A percentile compares a stretch with the other conserved stretches of the same genome.
Evolutionary conservation across 2,888 invertebrate genomes (phyloP).

Genomic region (Carterocephalus palaemon): DNA sequence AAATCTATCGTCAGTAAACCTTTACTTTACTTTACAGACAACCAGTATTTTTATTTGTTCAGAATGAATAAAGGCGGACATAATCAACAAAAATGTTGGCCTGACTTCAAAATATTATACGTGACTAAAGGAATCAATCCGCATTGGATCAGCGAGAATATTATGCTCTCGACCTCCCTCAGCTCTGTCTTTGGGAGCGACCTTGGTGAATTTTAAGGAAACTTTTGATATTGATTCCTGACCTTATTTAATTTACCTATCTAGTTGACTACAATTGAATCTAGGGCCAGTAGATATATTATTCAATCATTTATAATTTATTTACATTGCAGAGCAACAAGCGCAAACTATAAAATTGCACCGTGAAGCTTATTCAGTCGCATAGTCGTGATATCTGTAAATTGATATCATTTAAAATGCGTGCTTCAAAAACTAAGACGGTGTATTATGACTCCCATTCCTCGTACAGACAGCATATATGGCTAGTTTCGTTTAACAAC

Average conservation of each 20-base stretch:
- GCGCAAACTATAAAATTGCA: conserved; percentile 42
- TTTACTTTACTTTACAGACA: too few species aligned
- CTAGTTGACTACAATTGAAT: conserved; percentile 25
- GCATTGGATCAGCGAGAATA: too few species aligned
- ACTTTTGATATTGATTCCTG: too few species aligned
- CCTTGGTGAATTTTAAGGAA: too few species aligned
- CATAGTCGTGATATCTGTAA: conserved; percentile 49
- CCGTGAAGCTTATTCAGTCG: conserved; percentile 58
- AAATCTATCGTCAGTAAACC: too few species aligned
- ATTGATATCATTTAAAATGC: conserved; percentile 58
- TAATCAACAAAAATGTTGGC: too few species aligned
- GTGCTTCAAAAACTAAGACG: conserved; percentile 50
- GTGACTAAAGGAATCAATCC: too few species aligned
- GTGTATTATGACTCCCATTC: conserved; percentile 36
- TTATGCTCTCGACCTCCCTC: too few species aligned
- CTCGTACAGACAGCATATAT: conserved; percentile 31
- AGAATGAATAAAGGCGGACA: too few species aligned
- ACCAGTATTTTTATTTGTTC: too few species aligned
- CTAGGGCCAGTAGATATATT: conserved; percentile 33
- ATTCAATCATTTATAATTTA: conserved; percentile 42
- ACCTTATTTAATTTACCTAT: neutral
- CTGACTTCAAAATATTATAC: too few species aligned
- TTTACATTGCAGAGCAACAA: conserved; percentile 26
- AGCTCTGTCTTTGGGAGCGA: too few species aligned
- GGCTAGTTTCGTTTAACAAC: conserved; percentile 6